These are phyloP conservation scores for Falco berigora DNA, from an alignment of 2,797 vertebrate genomes.

Conservation along the genomic window DNA sequence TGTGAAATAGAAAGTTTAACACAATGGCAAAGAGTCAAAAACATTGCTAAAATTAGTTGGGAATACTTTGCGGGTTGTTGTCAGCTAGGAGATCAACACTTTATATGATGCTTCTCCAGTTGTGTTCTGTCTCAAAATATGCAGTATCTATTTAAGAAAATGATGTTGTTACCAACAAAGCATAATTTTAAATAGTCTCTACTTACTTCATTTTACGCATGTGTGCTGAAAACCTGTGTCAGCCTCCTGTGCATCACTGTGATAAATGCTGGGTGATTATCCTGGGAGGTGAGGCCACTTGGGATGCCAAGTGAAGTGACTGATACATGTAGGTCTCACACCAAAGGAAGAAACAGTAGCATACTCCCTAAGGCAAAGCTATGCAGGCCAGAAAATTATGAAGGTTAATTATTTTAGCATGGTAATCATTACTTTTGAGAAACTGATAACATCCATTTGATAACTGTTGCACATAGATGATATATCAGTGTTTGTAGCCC, in stretches of 20 bases:
- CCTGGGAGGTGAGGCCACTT: not conserved
- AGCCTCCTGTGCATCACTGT: fast-evolving
- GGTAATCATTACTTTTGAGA: not conserved
- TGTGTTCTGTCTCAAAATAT: not conserved
- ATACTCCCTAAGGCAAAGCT: not conserved
- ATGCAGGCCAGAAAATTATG: not conserved
- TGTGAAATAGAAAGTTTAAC: conserved; percentile 2
- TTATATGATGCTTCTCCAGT: not conserved
- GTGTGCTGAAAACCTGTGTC: not conserved
- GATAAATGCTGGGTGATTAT: not conserved
- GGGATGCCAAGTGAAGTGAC: not conserved
- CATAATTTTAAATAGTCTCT: not conserved
- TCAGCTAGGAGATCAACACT: not conserved
- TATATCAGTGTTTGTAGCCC: not conserved
- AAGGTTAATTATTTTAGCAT: not conserved
- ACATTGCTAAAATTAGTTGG: not conserved
- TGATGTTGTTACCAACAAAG: not conserved
- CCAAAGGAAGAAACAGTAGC: not conserved
- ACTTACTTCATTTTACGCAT: not conserved
- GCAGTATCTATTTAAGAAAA: not conserved
- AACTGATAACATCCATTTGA: not conserved
- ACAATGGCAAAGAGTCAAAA: not conserved
- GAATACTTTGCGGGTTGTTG: not conserved
- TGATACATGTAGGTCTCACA: not conserved
- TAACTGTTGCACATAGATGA: not conserved